phyloP scores from a whole-genome alignment of 1,140 invertebrate species.

The Drosophila auraria region DNA sequence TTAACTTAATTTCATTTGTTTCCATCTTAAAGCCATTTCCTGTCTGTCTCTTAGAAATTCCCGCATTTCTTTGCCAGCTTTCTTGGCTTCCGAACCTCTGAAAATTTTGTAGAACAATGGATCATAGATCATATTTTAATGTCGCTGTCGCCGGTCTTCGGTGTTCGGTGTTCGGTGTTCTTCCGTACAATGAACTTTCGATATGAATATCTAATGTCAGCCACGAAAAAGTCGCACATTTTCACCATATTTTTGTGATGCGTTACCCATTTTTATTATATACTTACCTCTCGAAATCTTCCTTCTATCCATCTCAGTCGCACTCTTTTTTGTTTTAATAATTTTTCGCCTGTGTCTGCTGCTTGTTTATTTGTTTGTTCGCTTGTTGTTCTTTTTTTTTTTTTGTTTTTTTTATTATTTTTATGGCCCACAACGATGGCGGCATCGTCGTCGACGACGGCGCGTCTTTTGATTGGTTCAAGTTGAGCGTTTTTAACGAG shows the following conservation, averaged over 20 bases:
- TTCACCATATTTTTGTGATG: constrained; percentile 54
- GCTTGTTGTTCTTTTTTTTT: not conserved
- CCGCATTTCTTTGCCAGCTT: constrained; percentile 28
- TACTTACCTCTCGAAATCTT: constrained; percentile 46
- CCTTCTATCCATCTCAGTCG: constrained; percentile 26
- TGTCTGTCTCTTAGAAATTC: constrained; percentile 26
- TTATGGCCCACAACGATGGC: constrained; percentile 62
- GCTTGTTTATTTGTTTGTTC: constrained; percentile 20
- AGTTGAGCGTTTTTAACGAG: constrained; percentile 77
- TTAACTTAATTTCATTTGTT: constrained; percentile 40
- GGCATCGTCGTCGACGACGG: constrained; percentile 48
- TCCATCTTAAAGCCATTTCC: constrained; percentile 31
- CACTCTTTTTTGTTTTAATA: constrained; percentile 58
- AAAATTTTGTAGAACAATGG: constrained; percentile 72
- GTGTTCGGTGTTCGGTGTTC: constrained; percentile 24
- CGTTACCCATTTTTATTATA: constrained; percentile 56
- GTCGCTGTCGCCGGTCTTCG: constrained; percentile 12
- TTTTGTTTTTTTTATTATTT: constrained; percentile 70
- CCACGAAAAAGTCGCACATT: constrained; percentile 49
- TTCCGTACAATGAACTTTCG: constrained; percentile 78
- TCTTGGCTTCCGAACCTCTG: constrained; percentile 8
- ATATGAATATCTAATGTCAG: constrained; percentile 58
- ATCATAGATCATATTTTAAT: constrained; percentile 83
- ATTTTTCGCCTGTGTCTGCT: constrained; percentile 49
- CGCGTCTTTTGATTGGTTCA: constrained; percentile 83